Conservation (phyloP, 2,797 vertebrate genomes). For the Nannoperca obscura region DNA sequence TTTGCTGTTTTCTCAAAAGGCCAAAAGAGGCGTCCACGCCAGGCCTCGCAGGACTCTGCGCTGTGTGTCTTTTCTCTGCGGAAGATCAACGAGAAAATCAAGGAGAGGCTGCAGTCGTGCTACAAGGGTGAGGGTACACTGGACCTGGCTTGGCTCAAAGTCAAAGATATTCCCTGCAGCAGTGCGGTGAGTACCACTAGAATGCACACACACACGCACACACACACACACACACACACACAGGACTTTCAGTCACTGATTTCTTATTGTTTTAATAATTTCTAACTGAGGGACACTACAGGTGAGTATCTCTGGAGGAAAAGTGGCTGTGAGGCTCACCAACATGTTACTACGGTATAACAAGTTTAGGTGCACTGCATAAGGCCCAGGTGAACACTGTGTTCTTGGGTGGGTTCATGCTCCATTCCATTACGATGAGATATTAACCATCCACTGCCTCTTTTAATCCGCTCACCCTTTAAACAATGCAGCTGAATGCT, state of each 20-base stretch:
- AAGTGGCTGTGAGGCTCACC: conserved; percentile 29
- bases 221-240: neutral
- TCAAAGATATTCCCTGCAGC: conserved; percentile 98
- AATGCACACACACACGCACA: neutral
- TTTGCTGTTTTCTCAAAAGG: conserved; percentile 98
- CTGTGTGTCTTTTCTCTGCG: conserved; percentile 96
- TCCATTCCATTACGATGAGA: conserved; percentile 67
- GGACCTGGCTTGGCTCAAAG: conserved; percentile 98
- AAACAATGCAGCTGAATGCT: conserved; percentile 69
- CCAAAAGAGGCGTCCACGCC: conserved; percentile 94
- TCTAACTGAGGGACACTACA: conserved; percentile 9
- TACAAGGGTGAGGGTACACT: conserved; percentile 97
- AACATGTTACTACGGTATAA: conserved; percentile 43
- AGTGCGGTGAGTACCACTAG: conserved; percentile 92
- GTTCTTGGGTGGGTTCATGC: conserved; percentile 60
- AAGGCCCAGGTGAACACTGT: conserved; percentile 40
- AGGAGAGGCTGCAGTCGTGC: conserved; percentile 96
- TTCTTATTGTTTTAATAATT: conserved; percentile 9
- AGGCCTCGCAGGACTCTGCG: conserved; percentile 94
- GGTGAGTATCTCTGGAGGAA: conserved; percentile 27
- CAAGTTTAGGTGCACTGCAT: conserved; percentile 51
- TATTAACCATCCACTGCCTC: conserved; percentile 70
- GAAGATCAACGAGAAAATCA: conserved; percentile 96
- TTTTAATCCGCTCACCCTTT: conserved; percentile 71
- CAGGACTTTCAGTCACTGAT: neutral